Conservation (phyloP, 2,888 invertebrate species). For the Epsilonema sp. region DNA sequence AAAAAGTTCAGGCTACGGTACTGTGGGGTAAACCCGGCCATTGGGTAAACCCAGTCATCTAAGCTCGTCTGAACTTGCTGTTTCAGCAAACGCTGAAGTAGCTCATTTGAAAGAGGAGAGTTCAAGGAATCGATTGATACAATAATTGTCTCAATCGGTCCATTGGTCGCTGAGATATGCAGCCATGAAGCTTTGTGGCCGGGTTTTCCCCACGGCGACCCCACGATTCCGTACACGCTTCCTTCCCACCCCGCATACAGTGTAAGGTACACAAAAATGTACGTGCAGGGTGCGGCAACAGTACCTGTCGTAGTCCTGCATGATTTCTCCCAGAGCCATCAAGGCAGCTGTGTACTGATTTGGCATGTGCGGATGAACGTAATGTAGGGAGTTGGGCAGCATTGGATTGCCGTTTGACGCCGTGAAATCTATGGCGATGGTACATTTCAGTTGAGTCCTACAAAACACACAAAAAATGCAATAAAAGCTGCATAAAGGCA, state of each 20-base stretch:
- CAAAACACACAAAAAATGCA: too few species aligned
- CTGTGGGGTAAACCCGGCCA: too few species aligned
- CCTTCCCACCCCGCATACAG: neutral
- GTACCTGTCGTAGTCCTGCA: conserved; percentile 34
- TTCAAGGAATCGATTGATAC: neutral
- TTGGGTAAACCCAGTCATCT: too few species aligned
- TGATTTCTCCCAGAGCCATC: conserved; percentile 33
- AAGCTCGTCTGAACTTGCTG: too few species aligned
- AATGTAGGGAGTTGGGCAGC: conserved; percentile 25
- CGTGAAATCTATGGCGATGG: conserved; percentile 33
- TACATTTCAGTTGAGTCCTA: conserved; percentile 31
- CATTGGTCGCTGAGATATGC: too few species aligned
- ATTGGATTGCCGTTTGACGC: conserved; percentile 32
- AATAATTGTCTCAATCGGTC: too few species aligned
- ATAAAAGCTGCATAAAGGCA: neutral
- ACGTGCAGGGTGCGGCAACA: too few species aligned
- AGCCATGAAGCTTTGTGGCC: too few species aligned
- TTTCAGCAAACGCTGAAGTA: too few species aligned
- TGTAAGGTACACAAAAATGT: neutral
- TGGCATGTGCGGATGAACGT: conserved; percentile 28
- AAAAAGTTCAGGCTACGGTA: too few species aligned
- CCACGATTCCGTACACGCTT: neutral
- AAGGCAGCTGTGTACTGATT: conserved; percentile 35
- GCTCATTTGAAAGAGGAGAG: too few species aligned
- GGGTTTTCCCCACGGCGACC: neutral